Base-by-base conservation (phyloP, 2,888 invertebrate species). In the Plutella xylostella region DNA sequence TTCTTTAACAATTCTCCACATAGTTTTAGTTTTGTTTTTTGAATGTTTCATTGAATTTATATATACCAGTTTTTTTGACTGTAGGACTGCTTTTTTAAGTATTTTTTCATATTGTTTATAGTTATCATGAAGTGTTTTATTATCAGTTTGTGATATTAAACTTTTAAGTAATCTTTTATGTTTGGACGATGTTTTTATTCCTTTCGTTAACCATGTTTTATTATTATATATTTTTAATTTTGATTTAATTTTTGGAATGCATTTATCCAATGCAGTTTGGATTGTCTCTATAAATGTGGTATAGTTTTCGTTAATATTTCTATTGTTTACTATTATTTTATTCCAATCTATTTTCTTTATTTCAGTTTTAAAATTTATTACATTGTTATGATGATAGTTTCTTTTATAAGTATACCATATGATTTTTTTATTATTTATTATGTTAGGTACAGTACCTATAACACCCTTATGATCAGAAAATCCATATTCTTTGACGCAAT, bases 321-420 rank as follows among this genome's bases (percentile, higher is more conserved):
- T n/a, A 12, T 9, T 4, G 4, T 28, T n/a, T 28, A 28, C 9
- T 28, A 28, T 9, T 4, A 28, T 28, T 9, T 28, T 28, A 12
- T n/a, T 28, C 28, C 28, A 28, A 28, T 6, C n/a, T 28, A 28
- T 28, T 28, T 28, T 28, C 11, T n/a, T 28, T 28, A 28, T 9
- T n/a, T 28, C 28, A 12, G 28, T 12, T 9, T 12, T 28, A 28
- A 28, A 28, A 28, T 12, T 9, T 28, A 12, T 9, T 28, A n/a
- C n/a, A 28, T 28, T 28, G 2, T 3, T 12, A 3, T 9, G 3
- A n/a, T 28, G 9, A 6, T 12, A 28, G n/a, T 4, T 28, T 28
- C 28, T 28, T n/a, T 28, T 7, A 30, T 19, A 58, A 61, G 79
- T 80, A 75, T 2, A 76, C 77, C 60, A 28, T 28, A 12, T 17